Percentiles rank a stretch among this genome's conserved stretches.
These are phyloP conservation scores for Theristus sp. DNA, from an alignment of 2,888 invertebrate genomes.

Conservation along the genomic window DNA sequence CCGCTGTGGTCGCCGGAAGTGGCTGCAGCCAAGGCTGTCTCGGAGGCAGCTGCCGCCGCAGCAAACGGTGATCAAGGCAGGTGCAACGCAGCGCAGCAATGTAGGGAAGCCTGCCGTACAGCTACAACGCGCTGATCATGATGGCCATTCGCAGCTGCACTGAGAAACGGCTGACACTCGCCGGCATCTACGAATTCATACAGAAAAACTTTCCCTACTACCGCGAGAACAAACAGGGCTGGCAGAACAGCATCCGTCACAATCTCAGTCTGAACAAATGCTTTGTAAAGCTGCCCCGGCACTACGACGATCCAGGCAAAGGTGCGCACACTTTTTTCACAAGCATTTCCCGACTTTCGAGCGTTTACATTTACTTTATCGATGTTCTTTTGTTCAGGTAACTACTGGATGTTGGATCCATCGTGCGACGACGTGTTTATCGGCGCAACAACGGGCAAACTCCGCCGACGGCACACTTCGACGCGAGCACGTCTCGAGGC, in stretches of 20 bases:
- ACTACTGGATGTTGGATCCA: constrained; percentile 98
- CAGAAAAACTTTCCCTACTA: constrained; percentile 97
- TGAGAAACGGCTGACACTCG: constrained; percentile 70
- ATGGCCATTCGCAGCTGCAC: constrained; percentile 92
- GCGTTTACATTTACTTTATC: too few relatives aligned
- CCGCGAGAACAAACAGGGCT: constrained; percentile 80
- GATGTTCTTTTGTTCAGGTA: too few relatives aligned
- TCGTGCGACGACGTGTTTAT: constrained; percentile 94
- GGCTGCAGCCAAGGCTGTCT: not conserved
- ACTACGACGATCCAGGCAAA: constrained; percentile 96
- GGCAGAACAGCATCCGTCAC: constrained; percentile 97
- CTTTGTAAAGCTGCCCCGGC: constrained; percentile 77
- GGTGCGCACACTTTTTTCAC: too few relatives aligned
- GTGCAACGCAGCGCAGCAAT: not conserved
- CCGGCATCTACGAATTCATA: constrained; percentile 47
- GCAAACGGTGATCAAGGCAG: too few relatives aligned
- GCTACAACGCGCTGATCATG: constrained; percentile 97
- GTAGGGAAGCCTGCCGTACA: constrained; percentile 76
- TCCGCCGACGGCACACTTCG: constrained; percentile 43
- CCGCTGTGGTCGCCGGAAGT: not conserved
- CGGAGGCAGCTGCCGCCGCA: not conserved
- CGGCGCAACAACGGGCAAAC: constrained; percentile 81
- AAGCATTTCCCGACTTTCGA: too few relatives aligned
- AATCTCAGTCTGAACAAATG: constrained; percentile 93
- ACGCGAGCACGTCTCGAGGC: constrained; percentile 16